Base-by-base conservation (phyloP, 2,797 vertebrate species). In the Coendou prehensilis region DNA sequence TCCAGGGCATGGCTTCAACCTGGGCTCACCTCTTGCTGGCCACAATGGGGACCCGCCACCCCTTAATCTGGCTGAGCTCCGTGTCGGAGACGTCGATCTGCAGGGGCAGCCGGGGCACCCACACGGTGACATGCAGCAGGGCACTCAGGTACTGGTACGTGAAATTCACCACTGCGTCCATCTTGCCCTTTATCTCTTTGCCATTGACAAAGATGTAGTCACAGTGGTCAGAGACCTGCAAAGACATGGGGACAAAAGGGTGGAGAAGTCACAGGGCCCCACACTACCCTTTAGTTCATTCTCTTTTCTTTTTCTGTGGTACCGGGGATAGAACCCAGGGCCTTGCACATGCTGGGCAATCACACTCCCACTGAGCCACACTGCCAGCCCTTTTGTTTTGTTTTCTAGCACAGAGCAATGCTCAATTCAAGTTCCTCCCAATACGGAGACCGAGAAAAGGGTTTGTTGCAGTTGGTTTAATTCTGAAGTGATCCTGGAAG, bases 61-160 rank as follows among this genome's bases (percentile, higher is more conserved):
- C 99, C 84, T 99, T 99, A 96, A 99, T 99, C 97, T 99, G 99
- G 98, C 99, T 99, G 93, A 99, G 99, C 93, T 99, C 99, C 0
- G 99, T 99, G 98, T 99, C 99, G 0, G 99, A 99, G 78, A 99
- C 98, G 47, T 99, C 99, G 0, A 99, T 99, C 95, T 99, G 98
- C 78, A 99, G 98, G 10, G 99, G 99, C 81, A 99, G 98, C 79
- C 99, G 99, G 20, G 99, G 99, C 90, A 98, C 99, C 99, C 99
- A 99, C 57, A 99, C 99, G 0, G 99, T 99, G 96, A 99, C 96
- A 91, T 98, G 98, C 97, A 99, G 98, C 82, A 99, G 99, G 33
- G 99, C 98, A 0, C 99, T 99, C 97, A 99, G 99, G 97, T 99
- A 99, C 96, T 99, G 99, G 97, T 99, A 99, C 0, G 99, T 99